phyloP scores from a whole-genome alignment of 1,140 invertebrate genomes.

The Potamilus streckersoni region DNA sequence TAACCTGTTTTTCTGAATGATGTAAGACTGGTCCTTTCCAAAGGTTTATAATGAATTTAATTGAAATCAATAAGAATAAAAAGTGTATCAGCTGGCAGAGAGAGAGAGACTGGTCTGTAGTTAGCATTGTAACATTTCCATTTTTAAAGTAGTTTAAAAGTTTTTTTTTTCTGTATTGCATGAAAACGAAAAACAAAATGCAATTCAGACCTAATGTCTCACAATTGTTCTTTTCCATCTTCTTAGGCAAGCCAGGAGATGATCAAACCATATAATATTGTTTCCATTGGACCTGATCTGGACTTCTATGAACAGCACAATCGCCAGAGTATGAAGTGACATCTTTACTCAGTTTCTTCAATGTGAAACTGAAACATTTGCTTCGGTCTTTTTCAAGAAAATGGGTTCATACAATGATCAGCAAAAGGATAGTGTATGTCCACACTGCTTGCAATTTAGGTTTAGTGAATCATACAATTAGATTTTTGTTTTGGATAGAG shows the following conservation, averaged over 20 bases:
- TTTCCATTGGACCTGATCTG: slow-evolving; percentile 57
- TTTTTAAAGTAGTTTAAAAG: background rate
- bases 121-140: background rate
- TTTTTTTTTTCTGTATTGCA: background rate
- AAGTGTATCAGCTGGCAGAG: background rate
- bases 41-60: background rate
- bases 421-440: no score
- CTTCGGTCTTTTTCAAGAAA: no score
- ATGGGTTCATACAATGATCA: no score
- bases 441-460: no score
- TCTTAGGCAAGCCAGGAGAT: slow-evolving; percentile 47
- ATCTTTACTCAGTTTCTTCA: no score
- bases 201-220: background rate
- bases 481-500: no score
- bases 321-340: slow-evolving; percentile 6
- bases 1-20: background rate
- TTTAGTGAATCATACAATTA: no score
- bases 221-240: background rate
- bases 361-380: no score
- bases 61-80: background rate
- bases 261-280: slow-evolving; percentile 59
- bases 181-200: background rate
- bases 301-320: slow-evolving; percentile 53
- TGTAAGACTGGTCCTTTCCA: no score
- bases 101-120: background rate